Percentiles rank a stretch among this genome's conserved stretches.
These are phyloP conservation scores for Anguilla anguilla DNA, from an alignment of 2,797 vertebrate species.

Conservation along the genomic window DNA sequence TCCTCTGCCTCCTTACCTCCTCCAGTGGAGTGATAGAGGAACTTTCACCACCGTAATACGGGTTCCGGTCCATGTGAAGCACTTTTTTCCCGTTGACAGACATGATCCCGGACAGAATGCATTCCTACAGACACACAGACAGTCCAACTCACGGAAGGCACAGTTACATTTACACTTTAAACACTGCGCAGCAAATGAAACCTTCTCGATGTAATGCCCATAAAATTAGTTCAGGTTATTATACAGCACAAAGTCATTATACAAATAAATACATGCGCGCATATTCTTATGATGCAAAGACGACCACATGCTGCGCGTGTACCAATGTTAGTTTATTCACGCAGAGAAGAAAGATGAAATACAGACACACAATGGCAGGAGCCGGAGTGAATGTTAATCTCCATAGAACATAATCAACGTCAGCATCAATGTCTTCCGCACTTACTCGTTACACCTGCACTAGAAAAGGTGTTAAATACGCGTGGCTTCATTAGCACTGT, in stretches of 20 bases:
- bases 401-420: background rate
- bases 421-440: background rate
- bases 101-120: constrained; percentile 93
- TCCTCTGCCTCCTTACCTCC: constrained; percentile 73
- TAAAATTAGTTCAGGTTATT: background rate
- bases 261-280: background rate
- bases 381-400: background rate
- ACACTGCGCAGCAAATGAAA: background rate
- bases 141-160: background rate
- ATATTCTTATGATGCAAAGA: background rate
- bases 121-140: constrained; percentile 73
- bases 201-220: background rate
- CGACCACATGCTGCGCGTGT: background rate
- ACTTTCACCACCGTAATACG: constrained; percentile 91
- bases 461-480: background rate
- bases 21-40: constrained; percentile 92
- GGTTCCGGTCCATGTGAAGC: constrained; percentile 92
- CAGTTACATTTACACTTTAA: background rate
- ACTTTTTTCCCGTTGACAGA: constrained; percentile 94
- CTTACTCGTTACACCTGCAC: background rate
- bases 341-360: background rate
- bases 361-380: background rate
- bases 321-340: background rate
- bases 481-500: background rate
- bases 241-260: background rate